Conservation (phyloP, 2,113 vertebrate genomes). For the Dipodomys merriami region DNA sequence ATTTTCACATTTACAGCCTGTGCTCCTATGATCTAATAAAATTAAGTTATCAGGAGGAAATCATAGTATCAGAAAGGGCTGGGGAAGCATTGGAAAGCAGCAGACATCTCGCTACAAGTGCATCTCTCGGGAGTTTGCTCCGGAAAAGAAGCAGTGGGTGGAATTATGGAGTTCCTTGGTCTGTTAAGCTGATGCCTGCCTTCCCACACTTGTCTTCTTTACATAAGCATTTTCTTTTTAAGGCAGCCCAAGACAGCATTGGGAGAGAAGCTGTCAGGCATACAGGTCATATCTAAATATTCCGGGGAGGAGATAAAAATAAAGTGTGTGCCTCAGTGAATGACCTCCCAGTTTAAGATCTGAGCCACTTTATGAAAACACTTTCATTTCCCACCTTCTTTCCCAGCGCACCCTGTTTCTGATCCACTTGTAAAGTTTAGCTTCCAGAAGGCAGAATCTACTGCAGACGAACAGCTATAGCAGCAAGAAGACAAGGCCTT, state of each 20-base stretch:
- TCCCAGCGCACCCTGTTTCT: background rate
- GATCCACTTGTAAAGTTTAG: constrained; percentile 39
- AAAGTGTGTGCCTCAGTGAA: constrained; percentile 60
- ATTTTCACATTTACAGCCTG: constrained; percentile 71
- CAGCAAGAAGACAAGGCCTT: constrained; percentile 23
- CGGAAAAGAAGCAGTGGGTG: background rate
- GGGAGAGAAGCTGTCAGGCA: constrained; percentile 8
- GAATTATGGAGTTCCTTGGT: constrained; percentile 44
- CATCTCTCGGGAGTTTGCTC: constrained; percentile 20
- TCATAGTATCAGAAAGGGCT: constrained; percentile 39
- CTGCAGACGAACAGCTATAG: constrained; percentile 40
- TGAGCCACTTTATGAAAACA: constrained; percentile 23
- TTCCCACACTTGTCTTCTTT: constrained; percentile 66
- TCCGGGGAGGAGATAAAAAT: constrained; percentile 65
- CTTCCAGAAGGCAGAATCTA: constrained; percentile 34
- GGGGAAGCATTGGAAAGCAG: constrained; percentile 58
- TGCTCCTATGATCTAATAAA: constrained; percentile 72
- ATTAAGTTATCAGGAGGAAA: constrained; percentile 78
- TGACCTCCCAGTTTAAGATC: constrained; percentile 45
- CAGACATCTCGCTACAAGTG: background rate
- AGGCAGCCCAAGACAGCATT: background rate
- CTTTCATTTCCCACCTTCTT: background rate
- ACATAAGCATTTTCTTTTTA: constrained; percentile 64
- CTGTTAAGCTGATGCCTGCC: constrained; percentile 58
- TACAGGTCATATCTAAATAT: constrained; percentile 61